phyloP scores from a whole-genome alignment of 2,113 vertebrate genomes.

The Sorex fumeus region DNA sequence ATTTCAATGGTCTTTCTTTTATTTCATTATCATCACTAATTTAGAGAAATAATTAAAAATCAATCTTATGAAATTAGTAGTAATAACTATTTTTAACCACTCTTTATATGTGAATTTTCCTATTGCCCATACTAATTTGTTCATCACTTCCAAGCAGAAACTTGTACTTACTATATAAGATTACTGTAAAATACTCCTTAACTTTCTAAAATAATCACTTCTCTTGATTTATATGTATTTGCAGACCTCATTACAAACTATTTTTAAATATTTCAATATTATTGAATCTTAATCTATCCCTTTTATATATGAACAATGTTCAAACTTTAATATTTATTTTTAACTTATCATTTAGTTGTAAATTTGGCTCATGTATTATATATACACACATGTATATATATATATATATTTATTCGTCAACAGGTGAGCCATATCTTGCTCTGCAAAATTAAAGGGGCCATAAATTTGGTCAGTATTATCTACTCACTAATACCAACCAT shows the following conservation, averaged over 20 bases:
- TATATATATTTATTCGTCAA: not conserved
- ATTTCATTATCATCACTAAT: slow-evolving; percentile 7
- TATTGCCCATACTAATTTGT: not conserved
- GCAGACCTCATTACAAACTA: not conserved
- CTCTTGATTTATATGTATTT: slow-evolving; percentile 23
- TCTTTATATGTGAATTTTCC: not conserved
- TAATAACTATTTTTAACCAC: not conserved
- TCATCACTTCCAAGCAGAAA: slow-evolving; percentile 12
- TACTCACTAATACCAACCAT: not conserved
- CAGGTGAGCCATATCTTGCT: slow-evolving; percentile 8
- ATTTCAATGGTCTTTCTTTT: slow-evolving; percentile 22
- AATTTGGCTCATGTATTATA: slow-evolving; percentile 22
- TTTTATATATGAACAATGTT: slow-evolving; percentile 19
- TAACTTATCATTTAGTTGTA: slow-evolving; percentile 20
- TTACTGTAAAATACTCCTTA: slow-evolving; percentile 18
- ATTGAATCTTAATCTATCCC: not conserved
- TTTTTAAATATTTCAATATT: not conserved
- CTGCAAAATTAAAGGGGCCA: slow-evolving; percentile 31
- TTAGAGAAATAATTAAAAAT: slow-evolving; percentile 32
- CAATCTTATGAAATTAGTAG: not conserved
- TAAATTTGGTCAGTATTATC: not conserved
- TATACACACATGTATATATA: not conserved
- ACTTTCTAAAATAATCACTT: slow-evolving; percentile 52
- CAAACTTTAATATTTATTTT: not conserved
- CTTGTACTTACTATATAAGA: not conserved